A percentile compares a stretch with the other conserved stretches of the same genome.
Conservation (phyloP, 1,140 invertebrate genomes). For the Euwallacea similis region DNA sequence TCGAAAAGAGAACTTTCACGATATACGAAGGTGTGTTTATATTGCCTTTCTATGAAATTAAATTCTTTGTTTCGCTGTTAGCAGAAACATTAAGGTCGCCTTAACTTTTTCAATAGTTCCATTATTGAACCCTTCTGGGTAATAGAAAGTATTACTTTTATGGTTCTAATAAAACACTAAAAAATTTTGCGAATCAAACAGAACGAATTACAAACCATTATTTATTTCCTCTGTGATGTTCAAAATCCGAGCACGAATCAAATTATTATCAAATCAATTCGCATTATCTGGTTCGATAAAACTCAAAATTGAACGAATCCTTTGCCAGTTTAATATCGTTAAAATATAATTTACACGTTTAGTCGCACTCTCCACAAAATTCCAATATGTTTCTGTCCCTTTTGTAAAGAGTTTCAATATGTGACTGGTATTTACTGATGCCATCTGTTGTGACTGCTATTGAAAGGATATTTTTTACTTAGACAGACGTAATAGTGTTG, state of each 20-base stretch:
- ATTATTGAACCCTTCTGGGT: background rate
- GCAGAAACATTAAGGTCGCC: background rate
- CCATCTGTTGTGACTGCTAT: too few species aligned
- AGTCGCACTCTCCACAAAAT: background rate
- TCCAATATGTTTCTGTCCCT: too few species aligned
- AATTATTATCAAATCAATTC: background rate
- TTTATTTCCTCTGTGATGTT: background rate
- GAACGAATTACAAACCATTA: too few species aligned
- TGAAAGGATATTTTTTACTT: too few species aligned
- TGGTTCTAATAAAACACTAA: background rate
- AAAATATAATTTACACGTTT: constrained; percentile 3
- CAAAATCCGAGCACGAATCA: background rate
- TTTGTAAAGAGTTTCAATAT: too few species aligned
- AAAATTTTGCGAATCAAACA: too few species aligned
- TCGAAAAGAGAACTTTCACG: background rate
- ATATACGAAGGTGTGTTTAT: background rate
- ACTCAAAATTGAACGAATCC: background rate
- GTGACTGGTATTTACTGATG: too few species aligned
- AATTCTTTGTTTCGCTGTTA: background rate
- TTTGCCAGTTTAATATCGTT: background rate
- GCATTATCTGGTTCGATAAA: background rate
- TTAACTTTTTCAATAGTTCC: background rate
- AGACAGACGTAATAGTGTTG: too few species aligned
- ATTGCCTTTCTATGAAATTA: constrained; percentile 3
- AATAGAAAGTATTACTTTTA: background rate